Evolutionary conservation across 1,140 invertebrate species (phyloP).

Genomic region (Neuroterus valhalla): DNA sequence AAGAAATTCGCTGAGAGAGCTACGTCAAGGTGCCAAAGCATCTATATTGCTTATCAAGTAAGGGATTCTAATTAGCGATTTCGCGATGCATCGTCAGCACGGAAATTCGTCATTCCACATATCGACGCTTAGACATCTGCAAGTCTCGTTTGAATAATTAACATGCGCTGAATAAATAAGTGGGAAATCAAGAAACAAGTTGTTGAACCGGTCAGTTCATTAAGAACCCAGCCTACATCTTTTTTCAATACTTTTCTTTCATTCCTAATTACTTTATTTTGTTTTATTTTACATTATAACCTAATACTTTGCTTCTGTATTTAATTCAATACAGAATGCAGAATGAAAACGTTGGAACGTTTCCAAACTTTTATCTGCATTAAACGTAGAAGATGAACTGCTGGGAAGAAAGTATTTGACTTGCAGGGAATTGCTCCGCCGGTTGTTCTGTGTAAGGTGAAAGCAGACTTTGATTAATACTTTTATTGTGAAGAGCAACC

Average conservation of each 20-base stretch:
- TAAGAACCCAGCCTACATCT: constrained; percentile 1
- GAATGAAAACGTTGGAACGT: background rate
- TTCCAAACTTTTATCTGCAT: background rate
- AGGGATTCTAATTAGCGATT: constrained; percentile 48
- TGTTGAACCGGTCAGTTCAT: constrained; percentile 2
- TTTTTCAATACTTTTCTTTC: background rate
- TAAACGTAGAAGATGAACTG: background rate
- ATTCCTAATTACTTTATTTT: background rate
- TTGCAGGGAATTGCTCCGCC: background rate
- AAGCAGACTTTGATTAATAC: constrained; percentile 29
- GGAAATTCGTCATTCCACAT: constrained; percentile 16
- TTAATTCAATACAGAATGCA: too few species aligned
- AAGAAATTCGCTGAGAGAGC: constrained; percentile 1
- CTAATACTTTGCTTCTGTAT: too few species aligned
- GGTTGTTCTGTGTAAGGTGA: background rate
- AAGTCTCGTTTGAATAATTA: constrained; percentile 34
- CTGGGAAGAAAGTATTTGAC: background rate
- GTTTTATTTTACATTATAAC: too few species aligned
- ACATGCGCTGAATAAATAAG: constrained; percentile 24
- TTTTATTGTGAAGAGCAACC: constrained; percentile 17
- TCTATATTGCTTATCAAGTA: constrained; percentile 25
- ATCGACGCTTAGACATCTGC: constrained; percentile 3
- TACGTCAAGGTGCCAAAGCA: background rate
- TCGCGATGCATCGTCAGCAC: constrained; percentile 19
- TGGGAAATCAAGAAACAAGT: constrained; percentile 24